Conservation (phyloP, 2,797 vertebrate genomes). For the Phalloptychus januarius region DNA sequence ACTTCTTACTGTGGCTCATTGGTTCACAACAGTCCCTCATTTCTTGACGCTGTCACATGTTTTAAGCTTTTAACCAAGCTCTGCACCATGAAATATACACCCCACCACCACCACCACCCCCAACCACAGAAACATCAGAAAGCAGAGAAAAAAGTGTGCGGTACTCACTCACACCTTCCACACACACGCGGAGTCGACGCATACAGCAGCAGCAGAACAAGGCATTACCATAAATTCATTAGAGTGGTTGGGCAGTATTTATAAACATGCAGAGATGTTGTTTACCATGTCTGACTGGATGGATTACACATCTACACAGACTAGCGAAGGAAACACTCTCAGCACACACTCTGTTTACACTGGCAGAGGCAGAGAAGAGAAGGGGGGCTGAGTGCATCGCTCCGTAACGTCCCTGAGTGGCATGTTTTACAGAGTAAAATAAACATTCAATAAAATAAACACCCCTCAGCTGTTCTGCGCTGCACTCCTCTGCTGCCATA, state of each 20-base stretch:
- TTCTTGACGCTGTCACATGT: constrained; percentile 46
- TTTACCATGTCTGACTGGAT: constrained; percentile 84
- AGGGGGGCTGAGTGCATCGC: constrained; percentile 50
- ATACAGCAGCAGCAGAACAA: constrained; percentile 70
- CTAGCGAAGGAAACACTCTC: constrained; percentile 77
- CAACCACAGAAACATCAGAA: constrained; percentile 42
- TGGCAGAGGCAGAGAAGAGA: constrained; percentile 48
- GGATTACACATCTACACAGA: constrained; percentile 84
- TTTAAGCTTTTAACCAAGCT: constrained; percentile 60
- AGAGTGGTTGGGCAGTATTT: constrained; percentile 81
- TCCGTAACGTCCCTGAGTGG: constrained; percentile 73
- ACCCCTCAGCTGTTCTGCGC: constrained; percentile 60
- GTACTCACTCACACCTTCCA: constrained; percentile 29
- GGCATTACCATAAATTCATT: constrained; percentile 87
- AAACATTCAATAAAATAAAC: constrained; percentile 86
- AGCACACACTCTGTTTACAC: constrained; percentile 80
- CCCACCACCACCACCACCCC: neutral
- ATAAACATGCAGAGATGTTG: constrained; percentile 84
- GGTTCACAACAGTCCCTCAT: constrained; percentile 48
- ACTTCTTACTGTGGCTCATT: constrained; percentile 42
- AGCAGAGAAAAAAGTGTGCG: constrained; percentile 38
- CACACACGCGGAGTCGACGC: constrained; percentile 1
- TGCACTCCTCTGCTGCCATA: constrained; percentile 51
- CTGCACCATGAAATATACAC: constrained; percentile 34
- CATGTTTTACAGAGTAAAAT: constrained; percentile 81